Percentiles rank a stretch among this genome's conserved stretches.
These are phyloP conservation scores for Petrocephalus zakoni DNA, from an alignment of 2,113 vertebrate species.

Conservation along the genomic window DNA sequence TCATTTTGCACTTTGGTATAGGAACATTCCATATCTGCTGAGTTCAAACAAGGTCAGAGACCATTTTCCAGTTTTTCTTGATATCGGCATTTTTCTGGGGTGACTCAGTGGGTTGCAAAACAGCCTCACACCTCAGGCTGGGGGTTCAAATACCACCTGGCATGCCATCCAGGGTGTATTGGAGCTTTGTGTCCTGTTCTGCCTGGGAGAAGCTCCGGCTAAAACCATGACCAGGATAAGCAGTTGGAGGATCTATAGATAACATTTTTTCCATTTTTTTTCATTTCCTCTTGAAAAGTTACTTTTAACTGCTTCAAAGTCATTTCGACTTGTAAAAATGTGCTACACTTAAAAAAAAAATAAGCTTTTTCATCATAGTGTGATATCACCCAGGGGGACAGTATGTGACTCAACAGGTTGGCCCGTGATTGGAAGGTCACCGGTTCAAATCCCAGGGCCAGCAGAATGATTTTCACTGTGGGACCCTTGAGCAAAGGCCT, in stretches of 20 bases:
- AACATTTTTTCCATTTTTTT: background rate
- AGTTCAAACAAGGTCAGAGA: background rate
- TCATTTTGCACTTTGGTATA: background rate
- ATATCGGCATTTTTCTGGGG: background rate
- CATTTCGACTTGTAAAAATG: background rate
- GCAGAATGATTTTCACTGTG: background rate
- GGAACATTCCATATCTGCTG: background rate
- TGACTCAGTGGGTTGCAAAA: background rate
- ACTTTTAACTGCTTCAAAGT: background rate
- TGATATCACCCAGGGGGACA: background rate
- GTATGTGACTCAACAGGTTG: background rate
- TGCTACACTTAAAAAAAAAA: background rate
- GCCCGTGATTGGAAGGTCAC: background rate
- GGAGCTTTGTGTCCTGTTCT: background rate
- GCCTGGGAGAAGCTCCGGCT: background rate
- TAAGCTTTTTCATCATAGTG: background rate
- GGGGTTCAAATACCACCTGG: background rate
- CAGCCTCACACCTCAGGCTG: background rate
- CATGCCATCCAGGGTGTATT: background rate
- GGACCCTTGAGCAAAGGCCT: background rate
- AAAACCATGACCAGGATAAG: background rate
- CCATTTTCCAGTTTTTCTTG: background rate
- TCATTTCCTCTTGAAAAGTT: background rate
- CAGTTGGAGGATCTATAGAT: background rate
- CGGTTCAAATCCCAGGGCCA: background rate